phyloP scores from a whole-genome alignment of 2,888 invertebrate genomes.

The Gortyna flavago region DNA sequence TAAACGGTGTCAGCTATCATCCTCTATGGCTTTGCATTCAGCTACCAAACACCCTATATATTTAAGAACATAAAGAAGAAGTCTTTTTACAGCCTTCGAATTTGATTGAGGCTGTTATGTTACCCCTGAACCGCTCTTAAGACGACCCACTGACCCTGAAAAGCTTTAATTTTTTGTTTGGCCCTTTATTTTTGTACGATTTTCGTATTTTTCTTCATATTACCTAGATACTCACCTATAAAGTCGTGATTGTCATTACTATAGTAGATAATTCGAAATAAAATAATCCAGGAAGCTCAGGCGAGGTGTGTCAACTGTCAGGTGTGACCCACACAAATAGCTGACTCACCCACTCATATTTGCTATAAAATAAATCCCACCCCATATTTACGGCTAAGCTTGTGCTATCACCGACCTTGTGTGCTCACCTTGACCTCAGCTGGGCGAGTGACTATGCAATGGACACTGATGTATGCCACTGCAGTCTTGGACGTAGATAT shows the following conservation, averaged over 20 bases:
- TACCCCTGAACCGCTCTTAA: too few relatives aligned
- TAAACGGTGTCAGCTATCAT: too few relatives aligned
- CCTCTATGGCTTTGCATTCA: too few relatives aligned
- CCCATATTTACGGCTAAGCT: slow-evolving; percentile 15
- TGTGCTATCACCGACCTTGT: slow-evolving; percentile 42
- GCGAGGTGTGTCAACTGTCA: background rate
- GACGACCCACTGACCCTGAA: too few relatives aligned
- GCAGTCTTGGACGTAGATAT: slow-evolving; percentile 37
- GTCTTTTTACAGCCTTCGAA: background rate
- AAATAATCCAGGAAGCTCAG: background rate
- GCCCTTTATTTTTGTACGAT: background rate
- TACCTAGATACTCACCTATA: background rate
- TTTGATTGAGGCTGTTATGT: background rate
- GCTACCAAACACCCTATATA: too few relatives aligned
- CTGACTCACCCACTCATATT: slow-evolving; percentile 33
- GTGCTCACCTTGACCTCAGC: slow-evolving; percentile 52
- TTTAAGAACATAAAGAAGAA: background rate
- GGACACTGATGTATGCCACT: slow-evolving; percentile 50
- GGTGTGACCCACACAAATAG: background rate
- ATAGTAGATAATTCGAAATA: background rate
- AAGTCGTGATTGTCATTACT: background rate
- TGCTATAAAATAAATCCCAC: slow-evolving; percentile 28
- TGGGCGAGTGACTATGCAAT: slow-evolving; percentile 23
- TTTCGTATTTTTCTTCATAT: background rate
- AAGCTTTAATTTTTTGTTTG: background rate